Conservation (phyloP, 2,888 invertebrate genomes). For the Cheilosia scutellata region DNA sequence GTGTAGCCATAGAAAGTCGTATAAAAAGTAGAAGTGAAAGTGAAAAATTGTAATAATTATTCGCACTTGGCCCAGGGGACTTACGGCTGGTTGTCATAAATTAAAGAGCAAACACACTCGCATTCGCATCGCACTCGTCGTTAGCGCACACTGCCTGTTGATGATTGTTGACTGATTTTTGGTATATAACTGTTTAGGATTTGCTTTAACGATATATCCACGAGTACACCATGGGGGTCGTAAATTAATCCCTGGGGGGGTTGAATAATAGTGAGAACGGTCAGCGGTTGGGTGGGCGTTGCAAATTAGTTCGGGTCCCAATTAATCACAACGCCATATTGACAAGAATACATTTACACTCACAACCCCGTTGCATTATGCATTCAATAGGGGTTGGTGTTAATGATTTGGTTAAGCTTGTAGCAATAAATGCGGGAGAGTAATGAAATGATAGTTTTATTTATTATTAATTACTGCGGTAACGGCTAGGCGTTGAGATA, state of each 20-base stretch:
- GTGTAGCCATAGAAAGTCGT: neutral
- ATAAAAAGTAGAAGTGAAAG: conserved; percentile 6
- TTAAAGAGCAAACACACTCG: conserved; percentile 7
- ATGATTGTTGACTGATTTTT: conserved; percentile 45
- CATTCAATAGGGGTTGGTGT: neutral
- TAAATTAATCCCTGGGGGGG: conserved; percentile 46
- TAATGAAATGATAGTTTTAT: conserved; percentile 27
- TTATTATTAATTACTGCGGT: conserved; percentile 11
- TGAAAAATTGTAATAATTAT: conserved; percentile 54
- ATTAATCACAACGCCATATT: conserved; percentile 49
- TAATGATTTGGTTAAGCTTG: conserved; percentile 12
- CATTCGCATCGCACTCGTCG: neutral
- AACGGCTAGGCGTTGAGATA: neutral
- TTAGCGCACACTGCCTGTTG: conserved; percentile 26
- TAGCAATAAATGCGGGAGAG: neutral
- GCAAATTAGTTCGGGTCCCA: conserved; percentile 30
- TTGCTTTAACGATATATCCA: conserved; percentile 22
- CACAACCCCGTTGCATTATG: neutral
- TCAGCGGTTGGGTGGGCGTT: conserved; percentile 8
- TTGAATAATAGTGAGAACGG: neutral
- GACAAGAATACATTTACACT: conserved; percentile 11
- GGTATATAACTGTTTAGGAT: conserved; percentile 16
- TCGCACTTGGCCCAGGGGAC: conserved; percentile 25
- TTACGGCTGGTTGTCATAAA: conserved; percentile 34
- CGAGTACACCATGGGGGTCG: conserved; percentile 13